Evolutionary conservation across 2,797 vertebrate genomes (phyloP).

Genomic region (Hemitrygon akajei): DNA sequence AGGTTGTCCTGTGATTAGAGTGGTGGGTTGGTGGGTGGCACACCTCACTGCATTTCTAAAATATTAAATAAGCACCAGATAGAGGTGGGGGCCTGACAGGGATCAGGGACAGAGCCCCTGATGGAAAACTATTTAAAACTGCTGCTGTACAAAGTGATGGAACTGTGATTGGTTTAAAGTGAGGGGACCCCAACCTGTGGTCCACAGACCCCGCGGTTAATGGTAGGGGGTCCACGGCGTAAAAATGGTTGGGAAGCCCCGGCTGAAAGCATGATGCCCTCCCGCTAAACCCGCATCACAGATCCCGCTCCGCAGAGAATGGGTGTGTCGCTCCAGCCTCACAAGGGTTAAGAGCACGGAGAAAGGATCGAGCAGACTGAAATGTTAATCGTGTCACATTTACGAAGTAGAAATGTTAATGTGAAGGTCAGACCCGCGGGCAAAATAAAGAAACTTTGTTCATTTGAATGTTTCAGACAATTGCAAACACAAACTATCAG

Average conservation of each 20-base stretch:
- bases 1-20: too few species aligned
- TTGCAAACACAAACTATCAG: constrained; percentile 26
- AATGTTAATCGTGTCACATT: constrained; percentile 13
- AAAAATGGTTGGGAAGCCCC: too few species aligned
- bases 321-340: neutral
- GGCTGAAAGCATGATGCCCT: neutral
- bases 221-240: too few species aligned
- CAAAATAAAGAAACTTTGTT: constrained; percentile 29
- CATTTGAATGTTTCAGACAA: constrained; percentile 25
- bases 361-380: neutral
- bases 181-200: too few species aligned
- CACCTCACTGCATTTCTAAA: too few species aligned
- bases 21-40: too few species aligned
- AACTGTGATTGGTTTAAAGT: too few species aligned
- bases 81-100: too few species aligned
- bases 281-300: neutral
- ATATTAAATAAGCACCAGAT: too few species aligned
- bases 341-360: neutral
- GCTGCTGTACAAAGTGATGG: neutral
- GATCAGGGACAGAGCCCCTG: too few species aligned
- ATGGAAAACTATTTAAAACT: neutral
- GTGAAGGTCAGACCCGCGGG: neutral
- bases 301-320: neutral
- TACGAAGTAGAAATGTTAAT: constrained; percentile 28
- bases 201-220: too few species aligned